Evolutionary conservation across 2,888 invertebrate species (phyloP), one percentile per base, ranked within the genome.

Genomic region (Eudemis profundana): DNA sequence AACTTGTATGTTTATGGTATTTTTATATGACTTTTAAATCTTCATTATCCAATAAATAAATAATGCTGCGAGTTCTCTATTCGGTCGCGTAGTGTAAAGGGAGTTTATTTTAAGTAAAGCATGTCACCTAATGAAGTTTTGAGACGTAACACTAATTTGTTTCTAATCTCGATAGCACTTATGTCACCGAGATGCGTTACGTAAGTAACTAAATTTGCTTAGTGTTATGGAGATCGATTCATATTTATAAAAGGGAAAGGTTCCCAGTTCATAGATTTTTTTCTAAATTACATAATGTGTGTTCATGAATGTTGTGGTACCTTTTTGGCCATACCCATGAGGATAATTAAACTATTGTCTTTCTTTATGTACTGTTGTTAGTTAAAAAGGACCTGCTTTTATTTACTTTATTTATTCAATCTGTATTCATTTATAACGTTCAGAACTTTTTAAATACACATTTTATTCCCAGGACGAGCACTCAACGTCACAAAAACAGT

Each of bases 71-170:
- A 5, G 38, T 38, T 3, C 38, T 38, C 44, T 4, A 46, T 3
- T n/a, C 1, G 29, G 19, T 57, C 57, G 57, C 7, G 7, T 8
- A 29, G 10, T 57, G 2, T 64, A 57, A 63, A 64, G 8, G 15
- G 0, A n/a, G 4, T n/a, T 19, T 27, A 14, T 54, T 40, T 33
- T 40, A 40, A 61, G 29, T 23, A 29, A 29, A 50, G 57, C 49
- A 50, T 27, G 50, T 36, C 42, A 61, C 42, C 29, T 64, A 57
- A 64, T 44, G 57, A 64, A 64, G 50, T 57, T 57, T 36, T 42
- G 50, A 42, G 57, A 56, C 19, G 40, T 10, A 49, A 29, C 49
- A 44, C 50, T 64, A 63, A 63, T 57, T 63, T 36, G 63, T 50
- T 57, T 33, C 50, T 50, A 44, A 64, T 64, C 50, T 15, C 23